A percentile compares a stretch with the other conserved stretches of the same genome.
Evolutionary conservation across 1,140 invertebrate species (phyloP).

Genomic region (Cherax destructor): DNA sequence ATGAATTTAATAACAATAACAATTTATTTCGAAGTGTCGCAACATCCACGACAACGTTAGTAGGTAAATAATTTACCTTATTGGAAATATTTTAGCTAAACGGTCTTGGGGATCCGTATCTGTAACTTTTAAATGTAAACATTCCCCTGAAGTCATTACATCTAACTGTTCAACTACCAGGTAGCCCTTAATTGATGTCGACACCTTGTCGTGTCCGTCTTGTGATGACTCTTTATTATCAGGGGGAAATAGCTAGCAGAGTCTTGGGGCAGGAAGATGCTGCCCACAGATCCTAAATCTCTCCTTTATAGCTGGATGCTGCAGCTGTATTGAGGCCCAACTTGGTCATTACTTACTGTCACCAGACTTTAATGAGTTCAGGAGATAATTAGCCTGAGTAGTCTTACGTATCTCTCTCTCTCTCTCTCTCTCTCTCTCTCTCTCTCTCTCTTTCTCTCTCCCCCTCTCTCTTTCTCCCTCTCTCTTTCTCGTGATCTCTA

Average conservation of each 20-base stretch:
- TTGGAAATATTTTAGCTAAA: not conserved
- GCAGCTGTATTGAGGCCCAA: not conserved
- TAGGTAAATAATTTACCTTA: too few species aligned
- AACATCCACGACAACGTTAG: too few species aligned
- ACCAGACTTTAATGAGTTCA: not conserved
- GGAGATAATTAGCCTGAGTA: not conserved
- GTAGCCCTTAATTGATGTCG: not conserved
- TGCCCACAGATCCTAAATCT: not conserved
- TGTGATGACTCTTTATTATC: not conserved
- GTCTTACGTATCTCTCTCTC: too few species aligned
- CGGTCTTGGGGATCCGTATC: not conserved
- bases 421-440: not conserved
- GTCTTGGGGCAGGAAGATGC: not conserved
- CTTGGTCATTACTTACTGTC: not conserved
- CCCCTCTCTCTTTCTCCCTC: not conserved
- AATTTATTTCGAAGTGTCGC: too few species aligned
- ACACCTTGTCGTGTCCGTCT: not conserved
- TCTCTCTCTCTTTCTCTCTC: not conserved
- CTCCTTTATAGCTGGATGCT: not conserved
- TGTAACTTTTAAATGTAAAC: not conserved
- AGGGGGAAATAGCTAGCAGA: not conserved
- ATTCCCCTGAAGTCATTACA: not conserved
- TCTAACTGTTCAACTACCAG: too few species aligned
- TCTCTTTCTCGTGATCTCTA: too few species aligned
- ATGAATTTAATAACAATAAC: too few species aligned